Conservation (phyloP, 23 tunicate genomes). For the Botrylloides violaceus region DNA sequence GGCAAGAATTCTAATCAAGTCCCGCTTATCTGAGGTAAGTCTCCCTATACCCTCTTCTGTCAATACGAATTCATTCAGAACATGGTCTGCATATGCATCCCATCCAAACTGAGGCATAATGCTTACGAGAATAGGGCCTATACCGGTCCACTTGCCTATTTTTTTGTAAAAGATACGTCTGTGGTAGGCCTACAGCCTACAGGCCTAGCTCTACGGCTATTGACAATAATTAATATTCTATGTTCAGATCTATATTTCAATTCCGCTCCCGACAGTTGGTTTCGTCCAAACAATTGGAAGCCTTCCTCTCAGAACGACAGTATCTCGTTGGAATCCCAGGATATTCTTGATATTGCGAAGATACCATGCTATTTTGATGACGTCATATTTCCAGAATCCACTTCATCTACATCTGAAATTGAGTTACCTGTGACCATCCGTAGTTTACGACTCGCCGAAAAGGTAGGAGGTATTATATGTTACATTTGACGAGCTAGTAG, state of each 20-base stretch:
- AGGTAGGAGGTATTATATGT: not conserved
- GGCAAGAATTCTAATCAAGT: not conserved
- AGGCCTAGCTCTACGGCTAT: no score
- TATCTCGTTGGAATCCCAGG: conserved; percentile 5
- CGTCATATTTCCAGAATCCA: conserved; percentile 24
- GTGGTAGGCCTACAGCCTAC: no score
- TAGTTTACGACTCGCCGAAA: not conserved
- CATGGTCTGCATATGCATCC: no score
- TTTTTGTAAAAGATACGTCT: no score
- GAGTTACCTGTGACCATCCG: not conserved
- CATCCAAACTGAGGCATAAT: no score
- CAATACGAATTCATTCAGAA: not conserved
- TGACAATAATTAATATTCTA: no score
- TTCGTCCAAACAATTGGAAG: conserved; percentile 35
- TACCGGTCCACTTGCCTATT: no score
- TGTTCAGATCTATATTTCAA: conserved; percentile 9
- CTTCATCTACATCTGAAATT: conserved; percentile 25
- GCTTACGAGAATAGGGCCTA: no score
- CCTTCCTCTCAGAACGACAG: no score
- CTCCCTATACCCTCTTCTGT: not conserved
- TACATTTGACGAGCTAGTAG: not conserved
- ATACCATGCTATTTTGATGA: conserved; percentile 67
- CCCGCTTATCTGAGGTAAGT: not conserved
- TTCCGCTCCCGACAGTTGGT: conserved; percentile 43
- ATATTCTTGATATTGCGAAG: conserved; percentile 17